Conservation (phyloP, 1,140 invertebrate genomes). For the Penaeus indicus region DNA sequence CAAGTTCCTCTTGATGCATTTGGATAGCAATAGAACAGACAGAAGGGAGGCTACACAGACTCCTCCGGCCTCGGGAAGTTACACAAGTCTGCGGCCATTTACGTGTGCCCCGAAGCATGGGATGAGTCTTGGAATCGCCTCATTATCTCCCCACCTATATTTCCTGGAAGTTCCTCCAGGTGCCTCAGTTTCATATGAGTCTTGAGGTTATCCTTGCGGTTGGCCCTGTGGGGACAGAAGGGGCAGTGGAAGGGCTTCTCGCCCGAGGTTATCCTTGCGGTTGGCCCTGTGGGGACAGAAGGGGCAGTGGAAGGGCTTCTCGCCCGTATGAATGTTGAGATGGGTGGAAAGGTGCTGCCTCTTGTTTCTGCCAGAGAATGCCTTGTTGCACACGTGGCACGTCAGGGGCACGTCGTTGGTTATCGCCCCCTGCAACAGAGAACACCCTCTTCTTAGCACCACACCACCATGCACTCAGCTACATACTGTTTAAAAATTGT, state of each 20-base stretch:
- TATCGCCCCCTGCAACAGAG: constrained; percentile 63
- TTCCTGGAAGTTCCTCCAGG: constrained; percentile 31
- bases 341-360: constrained; percentile 64
- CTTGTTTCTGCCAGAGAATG: constrained; percentile 64
- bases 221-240: constrained; percentile 74
- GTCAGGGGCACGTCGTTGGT: constrained; percentile 59
- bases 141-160: constrained; percentile 37
- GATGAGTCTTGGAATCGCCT: constrained; percentile 38
- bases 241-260: constrained; percentile 89
- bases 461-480: constrained; percentile 20
- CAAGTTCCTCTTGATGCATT: constrained; percentile 29
- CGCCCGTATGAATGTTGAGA: constrained; percentile 80
- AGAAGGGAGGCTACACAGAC: too few species aligned
- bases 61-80: constrained; percentile 77
- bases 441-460: constrained; percentile 59
- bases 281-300: constrained; percentile 74
- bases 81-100: background rate
- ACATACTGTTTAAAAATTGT: too few species aligned
- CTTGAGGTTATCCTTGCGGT: constrained; percentile 81
- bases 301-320: constrained; percentile 87
- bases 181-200: constrained; percentile 71
- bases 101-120: constrained; percentile 36
- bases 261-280: constrained; percentile 87
- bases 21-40: too few species aligned
- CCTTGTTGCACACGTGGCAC: constrained; percentile 63